These are phyloP conservation scores for Actinia equina DNA, from an alignment of 64 coral and sea anemone species.

Conservation along the genomic window DNA sequence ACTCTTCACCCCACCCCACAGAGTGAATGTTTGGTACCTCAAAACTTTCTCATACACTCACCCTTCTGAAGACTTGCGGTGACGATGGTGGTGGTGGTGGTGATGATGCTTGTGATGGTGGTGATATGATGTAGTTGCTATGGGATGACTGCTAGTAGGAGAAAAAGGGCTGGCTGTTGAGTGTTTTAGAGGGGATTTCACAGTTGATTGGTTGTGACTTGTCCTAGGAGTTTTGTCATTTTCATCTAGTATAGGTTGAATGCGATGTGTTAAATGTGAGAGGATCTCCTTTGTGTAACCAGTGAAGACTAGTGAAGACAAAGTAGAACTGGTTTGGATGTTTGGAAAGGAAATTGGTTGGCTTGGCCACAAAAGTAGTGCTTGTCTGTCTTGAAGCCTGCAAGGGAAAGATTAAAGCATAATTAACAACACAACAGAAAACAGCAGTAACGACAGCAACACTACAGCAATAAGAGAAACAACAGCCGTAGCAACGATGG, in stretches of 20 bases:
- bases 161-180: slow-evolving; percentile 46
- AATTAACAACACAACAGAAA: not conserved
- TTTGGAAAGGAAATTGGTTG: slow-evolving; percentile 58
- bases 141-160: slow-evolving; percentile 12
- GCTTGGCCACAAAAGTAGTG: slow-evolving; percentile 75
- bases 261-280: slow-evolving; percentile 67
- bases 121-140: slow-evolving; percentile 40
- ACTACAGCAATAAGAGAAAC: not conserved
- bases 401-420: not conserved
- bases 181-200: slow-evolving; percentile 51
- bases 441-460: not conserved
- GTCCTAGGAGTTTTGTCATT: slow-evolving; percentile 54
- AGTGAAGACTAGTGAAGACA: slow-evolving; percentile 81
- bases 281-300: slow-evolving; percentile 68
- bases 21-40: not conserved
- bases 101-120: slow-evolving; percentile 37
- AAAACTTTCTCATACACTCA: not conserved
- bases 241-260: slow-evolving; percentile 70
- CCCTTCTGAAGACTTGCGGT: slow-evolving; percentile 17
- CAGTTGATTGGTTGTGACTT: slow-evolving; percentile 28
- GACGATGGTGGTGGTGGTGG: slow-evolving; percentile 12
- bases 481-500: not conserved
- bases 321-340: slow-evolving; percentile 60
- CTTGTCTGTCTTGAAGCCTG: slow-evolving; percentile 46
- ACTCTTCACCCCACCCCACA: not conserved